Percentiles rank a stretch among this genome's conserved stretches.
Conservation (phyloP, 2,888 invertebrate species). For the Pammene fasciana region DNA sequence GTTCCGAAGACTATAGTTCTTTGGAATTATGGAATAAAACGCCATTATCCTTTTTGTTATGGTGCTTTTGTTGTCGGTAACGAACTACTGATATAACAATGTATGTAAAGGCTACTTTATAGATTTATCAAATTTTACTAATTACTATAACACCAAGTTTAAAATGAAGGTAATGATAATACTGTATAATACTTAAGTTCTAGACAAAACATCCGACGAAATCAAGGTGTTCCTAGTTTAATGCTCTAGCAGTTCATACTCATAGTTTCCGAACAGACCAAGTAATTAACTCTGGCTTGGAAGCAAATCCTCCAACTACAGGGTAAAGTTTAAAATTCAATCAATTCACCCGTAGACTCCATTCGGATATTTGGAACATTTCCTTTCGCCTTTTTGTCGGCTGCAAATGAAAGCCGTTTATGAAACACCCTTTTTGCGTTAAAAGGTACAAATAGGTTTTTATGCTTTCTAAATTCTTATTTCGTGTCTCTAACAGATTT, state of each 20-base stretch:
- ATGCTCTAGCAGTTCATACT: constrained; percentile 7
- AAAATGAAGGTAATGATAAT: too few species aligned
- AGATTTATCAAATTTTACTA: too few species aligned
- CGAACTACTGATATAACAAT: too few species aligned
- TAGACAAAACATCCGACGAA: neutral
- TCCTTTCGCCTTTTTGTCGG: constrained; percentile 41
- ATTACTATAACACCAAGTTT: too few species aligned
- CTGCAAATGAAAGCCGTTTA: constrained; percentile 41
- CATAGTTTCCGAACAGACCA: constrained; percentile 30
- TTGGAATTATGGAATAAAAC: too few species aligned
- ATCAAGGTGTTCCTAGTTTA: constrained; percentile 1
- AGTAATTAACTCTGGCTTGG: constrained; percentile 37
- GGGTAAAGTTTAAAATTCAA: constrained; percentile 67
- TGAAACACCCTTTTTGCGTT: constrained; percentile 34
- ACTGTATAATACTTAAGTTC: neutral
- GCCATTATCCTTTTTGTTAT: too few species aligned
- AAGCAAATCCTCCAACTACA: constrained; percentile 46
- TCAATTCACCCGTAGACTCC: constrained; percentile 61
- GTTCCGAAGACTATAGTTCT: too few species aligned
- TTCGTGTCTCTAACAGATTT: constrained; percentile 19
- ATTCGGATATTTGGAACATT: constrained; percentile 58
- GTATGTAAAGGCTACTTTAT: too few species aligned
- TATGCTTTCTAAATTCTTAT: constrained; percentile 18
- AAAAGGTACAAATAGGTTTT: constrained; percentile 30
- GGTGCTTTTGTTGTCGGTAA: too few species aligned